Evolutionary conservation across 1,140 invertebrate genomes (phyloP).

Genomic region (Hyposmocoma kahamanoa): DNA sequence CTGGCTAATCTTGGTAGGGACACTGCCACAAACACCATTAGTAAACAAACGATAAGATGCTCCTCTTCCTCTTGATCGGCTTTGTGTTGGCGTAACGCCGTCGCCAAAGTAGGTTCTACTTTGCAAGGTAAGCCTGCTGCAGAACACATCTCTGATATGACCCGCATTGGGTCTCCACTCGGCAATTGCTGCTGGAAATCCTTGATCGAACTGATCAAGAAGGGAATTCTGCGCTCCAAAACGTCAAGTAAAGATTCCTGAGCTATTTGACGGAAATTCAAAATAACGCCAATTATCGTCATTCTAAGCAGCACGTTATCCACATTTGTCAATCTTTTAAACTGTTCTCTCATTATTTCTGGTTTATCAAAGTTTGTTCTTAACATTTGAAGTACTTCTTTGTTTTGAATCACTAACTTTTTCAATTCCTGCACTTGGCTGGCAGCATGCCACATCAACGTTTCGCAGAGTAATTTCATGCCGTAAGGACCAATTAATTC

Average conservation of each 20-base stretch:
- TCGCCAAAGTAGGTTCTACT: slow-evolving; percentile 95
- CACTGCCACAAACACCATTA: slow-evolving; percentile 99
- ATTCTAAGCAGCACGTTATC: slow-evolving; percentile 96
- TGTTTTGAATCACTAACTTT: slow-evolving; percentile 93
- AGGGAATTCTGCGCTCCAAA: slow-evolving; percentile 96
- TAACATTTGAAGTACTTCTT: slow-evolving; percentile 91
- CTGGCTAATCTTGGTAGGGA: slow-evolving; percentile 97
- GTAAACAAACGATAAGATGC: slow-evolving; percentile 93
- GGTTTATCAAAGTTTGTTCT: slow-evolving; percentile 97
- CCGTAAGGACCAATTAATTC: slow-evolving; percentile 99
- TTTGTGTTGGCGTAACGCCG: slow-evolving; percentile 91
- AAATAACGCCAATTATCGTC: slow-evolving; percentile 98
- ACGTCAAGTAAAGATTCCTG: slow-evolving; percentile 96
- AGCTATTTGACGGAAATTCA: slow-evolving; percentile 94
- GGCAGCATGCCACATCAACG: slow-evolving; percentile 98
- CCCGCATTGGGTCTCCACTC: slow-evolving; percentile 91
- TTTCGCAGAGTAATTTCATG: slow-evolving; percentile 97
- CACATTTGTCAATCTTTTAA: slow-evolving; percentile 91
- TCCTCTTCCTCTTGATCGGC: slow-evolving; percentile 90
- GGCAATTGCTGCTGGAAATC: slow-evolving; percentile 96
- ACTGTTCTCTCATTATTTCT: slow-evolving; percentile 98
- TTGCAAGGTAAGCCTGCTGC: slow-evolving; percentile 94
- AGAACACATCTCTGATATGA: slow-evolving; percentile 97
- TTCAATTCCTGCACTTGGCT: slow-evolving; percentile 98
- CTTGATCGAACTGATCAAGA: slow-evolving; percentile 94